phyloP scores from a whole-genome alignment of 2,888 invertebrate genomes.

The Lithophane ornitopus region DNA sequence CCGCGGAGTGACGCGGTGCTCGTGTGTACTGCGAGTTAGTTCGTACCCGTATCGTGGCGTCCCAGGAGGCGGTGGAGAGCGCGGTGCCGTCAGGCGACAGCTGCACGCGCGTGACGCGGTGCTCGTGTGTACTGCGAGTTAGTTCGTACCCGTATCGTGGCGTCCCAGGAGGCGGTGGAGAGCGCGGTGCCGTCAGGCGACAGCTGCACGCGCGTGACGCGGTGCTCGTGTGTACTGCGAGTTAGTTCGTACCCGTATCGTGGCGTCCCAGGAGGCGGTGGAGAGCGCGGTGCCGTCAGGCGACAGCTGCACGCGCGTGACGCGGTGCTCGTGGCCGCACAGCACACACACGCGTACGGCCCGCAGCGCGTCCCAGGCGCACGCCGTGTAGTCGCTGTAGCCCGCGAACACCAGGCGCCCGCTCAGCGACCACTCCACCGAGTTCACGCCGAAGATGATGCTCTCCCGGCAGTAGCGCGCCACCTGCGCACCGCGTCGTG shows the following conservation, averaged over 20 bases:
- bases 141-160: conserved; percentile 90
- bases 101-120: conserved; percentile 96
- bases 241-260: conserved; percentile 90
- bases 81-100: conserved; percentile 99
- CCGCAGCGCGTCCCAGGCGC: conserved; percentile 99
- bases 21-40: conserved; percentile 90
- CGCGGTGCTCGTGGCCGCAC: conserved; percentile 99
- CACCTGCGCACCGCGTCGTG: conserved; percentile 77
- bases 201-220: conserved; percentile 97
- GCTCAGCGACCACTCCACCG: conserved; percentile 99
- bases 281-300: conserved; percentile 99
- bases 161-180: conserved; percentile 98
- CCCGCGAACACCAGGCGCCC: conserved; percentile 99
- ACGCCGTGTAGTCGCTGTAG: conserved; percentile 99
- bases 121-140: conserved; percentile 91
- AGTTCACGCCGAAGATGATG: conserved; percentile 98
- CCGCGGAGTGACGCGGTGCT: conserved; percentile 97
- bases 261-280: conserved; percentile 97
- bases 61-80: conserved; percentile 99
- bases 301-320: conserved; percentile 97
- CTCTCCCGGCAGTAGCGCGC: conserved; percentile 99
- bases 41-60: conserved; percentile 91
- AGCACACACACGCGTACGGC: conserved; percentile 96
- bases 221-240: conserved; percentile 93
- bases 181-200: conserved; percentile 99